A percentile compares a stretch with the other conserved stretches of the same genome.
Evolutionary conservation across 2,888 invertebrate species (phyloP).

Genomic region (Macrostomum cliftonense): DNA sequence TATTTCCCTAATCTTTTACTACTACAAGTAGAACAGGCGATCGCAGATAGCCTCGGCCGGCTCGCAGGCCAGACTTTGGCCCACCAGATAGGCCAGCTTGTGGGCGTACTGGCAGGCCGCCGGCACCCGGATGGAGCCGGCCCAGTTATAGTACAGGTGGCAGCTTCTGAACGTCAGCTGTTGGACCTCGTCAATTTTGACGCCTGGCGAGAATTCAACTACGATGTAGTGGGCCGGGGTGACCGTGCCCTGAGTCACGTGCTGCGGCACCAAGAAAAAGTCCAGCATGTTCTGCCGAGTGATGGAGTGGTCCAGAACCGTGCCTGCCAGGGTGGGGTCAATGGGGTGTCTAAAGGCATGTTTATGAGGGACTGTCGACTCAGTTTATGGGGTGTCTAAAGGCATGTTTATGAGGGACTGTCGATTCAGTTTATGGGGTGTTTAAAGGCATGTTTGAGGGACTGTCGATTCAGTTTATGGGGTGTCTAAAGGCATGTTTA

Average conservation of each 20-base stretch:
- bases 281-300: slow-evolving; percentile 58
- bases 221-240: slow-evolving; percentile 77
- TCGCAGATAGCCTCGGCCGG: slow-evolving; percentile 37
- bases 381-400: too few relatives aligned
- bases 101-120: slow-evolving; percentile 69
- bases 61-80: slow-evolving; percentile 53
- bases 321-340: slow-evolving; percentile 51
- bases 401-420: too few relatives aligned
- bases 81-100: slow-evolving; percentile 66
- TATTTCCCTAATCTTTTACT: too few relatives aligned
- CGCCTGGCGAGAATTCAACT: slow-evolving; percentile 45
- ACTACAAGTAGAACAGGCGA: slow-evolving; percentile 39
- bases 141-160: slow-evolving; percentile 86
- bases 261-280: slow-evolving; percentile 70
- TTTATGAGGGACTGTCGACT: too few relatives aligned
- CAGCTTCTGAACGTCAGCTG: slow-evolving; percentile 67
- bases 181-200: slow-evolving; percentile 60
- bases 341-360: too few relatives aligned
- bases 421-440: too few relatives aligned
- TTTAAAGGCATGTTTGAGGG: too few relatives aligned
- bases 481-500: too few relatives aligned
- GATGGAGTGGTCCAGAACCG: slow-evolving; percentile 60
- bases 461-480: too few relatives aligned
- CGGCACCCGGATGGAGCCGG: slow-evolving; percentile 74
- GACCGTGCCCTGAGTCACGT: slow-evolving; percentile 67